Evolutionary conservation across 2,113 vertebrate genomes (phyloP).

Genomic region (Tupaia chinensis): DNA sequence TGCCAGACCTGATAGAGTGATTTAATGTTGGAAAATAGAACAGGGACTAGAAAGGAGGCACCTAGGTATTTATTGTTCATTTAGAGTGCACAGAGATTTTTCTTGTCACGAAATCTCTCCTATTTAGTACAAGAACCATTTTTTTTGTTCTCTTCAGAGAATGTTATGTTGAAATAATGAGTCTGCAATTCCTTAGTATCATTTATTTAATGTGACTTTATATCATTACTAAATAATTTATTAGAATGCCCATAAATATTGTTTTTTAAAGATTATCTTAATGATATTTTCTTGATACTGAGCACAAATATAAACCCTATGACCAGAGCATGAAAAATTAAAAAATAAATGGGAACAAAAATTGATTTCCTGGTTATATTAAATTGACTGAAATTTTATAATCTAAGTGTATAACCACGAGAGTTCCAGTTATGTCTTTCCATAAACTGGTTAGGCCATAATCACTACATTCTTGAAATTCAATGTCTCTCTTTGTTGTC

Average conservation of each 20-base stretch:
- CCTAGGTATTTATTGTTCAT: neutral
- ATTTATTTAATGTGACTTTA: no score
- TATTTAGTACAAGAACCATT: neutral
- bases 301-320: neutral
- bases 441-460: no score
- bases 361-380: no score
- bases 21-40: neutral
- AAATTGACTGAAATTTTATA: no score
- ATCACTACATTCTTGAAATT: no score
- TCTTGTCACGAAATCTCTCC: neutral
- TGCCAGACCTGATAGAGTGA: neutral
- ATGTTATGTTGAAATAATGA: neutral
- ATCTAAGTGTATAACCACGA: no score
- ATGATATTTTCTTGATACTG: neutral
- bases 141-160: neutral
- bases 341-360: no score
- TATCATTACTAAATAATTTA: neutral
- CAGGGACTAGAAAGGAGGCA: neutral
- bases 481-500: no score
- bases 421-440: no score
- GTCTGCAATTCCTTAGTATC: neutral
- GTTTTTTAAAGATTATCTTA: neutral
- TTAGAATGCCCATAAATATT: neutral
- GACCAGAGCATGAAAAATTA: no score
- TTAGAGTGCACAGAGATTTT: no score